Evolutionary conservation across 2,113 vertebrate genomes (phyloP), one percentile per base, ranked within the genome.

Genomic region (Pimephales promelas): DNA sequence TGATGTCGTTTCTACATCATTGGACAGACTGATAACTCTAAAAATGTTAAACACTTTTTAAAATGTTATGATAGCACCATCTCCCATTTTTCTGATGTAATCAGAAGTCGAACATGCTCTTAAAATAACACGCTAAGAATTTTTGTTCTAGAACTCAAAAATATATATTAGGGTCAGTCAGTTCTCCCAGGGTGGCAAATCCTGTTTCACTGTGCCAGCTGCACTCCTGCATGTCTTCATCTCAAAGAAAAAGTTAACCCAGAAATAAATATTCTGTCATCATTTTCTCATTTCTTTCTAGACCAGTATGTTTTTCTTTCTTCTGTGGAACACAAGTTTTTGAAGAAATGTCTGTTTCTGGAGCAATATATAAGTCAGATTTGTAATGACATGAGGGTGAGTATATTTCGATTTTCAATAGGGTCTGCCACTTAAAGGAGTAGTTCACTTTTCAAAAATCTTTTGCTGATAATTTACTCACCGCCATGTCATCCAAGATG

Each of bases 151-250:
- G 52, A 66, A 26, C 78, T 66, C 26, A 18, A 31, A 28, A 54
- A 66, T 61, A 54, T 26, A 34, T 8, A 79, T 84, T 84, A 43
- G 7, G 64, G 40, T 84, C 75, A 84, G 14, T 47, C 36, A 43
- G 62, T 54, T 78, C 49, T 43, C 49, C n/a, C 36, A 43, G 20
- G 43, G 22, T 43, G 47, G 62, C 22, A 66, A 68, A 36, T 68
- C 82, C 73, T 1, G 20, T 54, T 75, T 76, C 9, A 31, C 36
- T 64, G n/a, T n/a, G 22, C 24, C 52, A 83, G 45, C 28, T 28
- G 47, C 14, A 26, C 26, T 59, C 22, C 5, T 72, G 14, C 61
- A 45, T 43, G 31, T 64, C 31, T 34, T 57, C 49, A 36, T 36
- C 40, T 74, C 43, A 34, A 66, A 72, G 22, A 13, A 4, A 26